A percentile compares a stretch with the other conserved stretches of the same genome.
These are phyloP conservation scores for Plecotus auritus DNA, from an alignment of 2,113 vertebrate species.

Conservation along the genomic window DNA sequence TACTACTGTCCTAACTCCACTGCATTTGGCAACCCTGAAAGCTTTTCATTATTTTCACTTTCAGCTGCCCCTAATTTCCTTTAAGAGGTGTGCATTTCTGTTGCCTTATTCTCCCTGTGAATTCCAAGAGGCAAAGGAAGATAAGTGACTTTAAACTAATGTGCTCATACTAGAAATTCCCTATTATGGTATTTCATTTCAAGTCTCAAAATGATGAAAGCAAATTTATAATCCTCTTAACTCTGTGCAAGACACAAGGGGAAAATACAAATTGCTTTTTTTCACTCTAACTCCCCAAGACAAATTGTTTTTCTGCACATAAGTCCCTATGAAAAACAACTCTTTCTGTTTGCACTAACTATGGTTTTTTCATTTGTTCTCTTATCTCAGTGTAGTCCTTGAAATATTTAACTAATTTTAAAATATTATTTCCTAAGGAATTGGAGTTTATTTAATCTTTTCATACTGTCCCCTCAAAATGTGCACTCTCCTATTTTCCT, in stretches of 20 bases:
- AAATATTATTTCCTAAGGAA: neutral
- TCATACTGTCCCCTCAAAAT: neutral
- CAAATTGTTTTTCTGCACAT: neutral
- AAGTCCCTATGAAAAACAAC: neutral
- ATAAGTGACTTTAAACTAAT: slow-evolving; percentile 1
- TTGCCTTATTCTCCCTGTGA: neutral
- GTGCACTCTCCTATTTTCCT: neutral
- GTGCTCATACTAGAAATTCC: neutral
- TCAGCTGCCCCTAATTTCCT: neutral
- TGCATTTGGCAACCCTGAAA: neutral
- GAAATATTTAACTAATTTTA: neutral
- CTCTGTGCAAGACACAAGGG: neutral
- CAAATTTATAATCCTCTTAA: slow-evolving; percentile 37
- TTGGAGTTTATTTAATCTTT: neutral
- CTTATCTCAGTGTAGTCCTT: neutral
- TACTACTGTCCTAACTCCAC: neutral
- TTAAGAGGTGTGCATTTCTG: neutral
- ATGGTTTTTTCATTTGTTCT: neutral
- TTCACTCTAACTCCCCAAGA: neutral
- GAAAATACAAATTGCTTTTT: neutral
- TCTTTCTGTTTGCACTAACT: neutral
- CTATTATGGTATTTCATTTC: slow-evolving; percentile 16
- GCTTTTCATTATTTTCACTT: neutral
- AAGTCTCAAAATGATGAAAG: slow-evolving; percentile 36
- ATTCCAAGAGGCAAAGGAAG: neutral